Percentiles rank a stretch among this genome's conserved stretches.
Evolutionary conservation across 2,797 vertebrate genomes (phyloP).

Genomic region (Denticeps clupeoides): DNA sequence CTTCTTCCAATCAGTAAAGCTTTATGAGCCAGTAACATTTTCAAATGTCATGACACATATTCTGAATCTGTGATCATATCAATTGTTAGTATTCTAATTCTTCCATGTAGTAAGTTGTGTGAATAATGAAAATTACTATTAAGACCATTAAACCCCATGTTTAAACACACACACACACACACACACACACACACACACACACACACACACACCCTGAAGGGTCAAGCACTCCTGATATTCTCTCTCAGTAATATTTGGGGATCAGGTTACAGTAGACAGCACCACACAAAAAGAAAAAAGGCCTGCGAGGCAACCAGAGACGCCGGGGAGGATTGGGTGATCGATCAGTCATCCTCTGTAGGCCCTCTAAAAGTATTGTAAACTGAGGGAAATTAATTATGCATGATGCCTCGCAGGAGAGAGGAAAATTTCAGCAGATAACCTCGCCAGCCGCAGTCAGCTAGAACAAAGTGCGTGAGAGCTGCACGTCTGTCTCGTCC

Average conservation of each 20-base stretch:
- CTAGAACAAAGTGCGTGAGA: conserved; percentile 1
- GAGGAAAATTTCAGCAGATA: background rate
- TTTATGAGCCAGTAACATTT: too few species aligned
- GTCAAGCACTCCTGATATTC: background rate
- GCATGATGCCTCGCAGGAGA: background rate
- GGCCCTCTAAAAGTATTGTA: background rate
- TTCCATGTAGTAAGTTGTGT: too few species aligned
- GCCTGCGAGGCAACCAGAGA: background rate
- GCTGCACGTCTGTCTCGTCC: conserved; percentile 71
- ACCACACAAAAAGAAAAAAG: background rate
- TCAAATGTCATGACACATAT: too few species aligned
- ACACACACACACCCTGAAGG: background rate
- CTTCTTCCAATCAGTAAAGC: too few species aligned
- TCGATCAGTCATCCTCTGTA: background rate
- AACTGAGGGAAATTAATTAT: background rate
- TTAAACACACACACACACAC: too few species aligned
- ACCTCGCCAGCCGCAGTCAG: background rate
- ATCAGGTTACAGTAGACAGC: background rate
- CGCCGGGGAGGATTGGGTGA: conserved; percentile 5
- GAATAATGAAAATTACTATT: too few species aligned
- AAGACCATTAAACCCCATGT: too few species aligned
- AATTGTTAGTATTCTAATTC: too few species aligned
- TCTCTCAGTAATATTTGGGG: background rate
- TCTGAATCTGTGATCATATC: too few species aligned
- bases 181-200: too few species aligned